These are phyloP conservation scores for Glossophaga mutica DNA, from an alignment of 2,797 vertebrate species.

Conservation along the genomic window DNA sequence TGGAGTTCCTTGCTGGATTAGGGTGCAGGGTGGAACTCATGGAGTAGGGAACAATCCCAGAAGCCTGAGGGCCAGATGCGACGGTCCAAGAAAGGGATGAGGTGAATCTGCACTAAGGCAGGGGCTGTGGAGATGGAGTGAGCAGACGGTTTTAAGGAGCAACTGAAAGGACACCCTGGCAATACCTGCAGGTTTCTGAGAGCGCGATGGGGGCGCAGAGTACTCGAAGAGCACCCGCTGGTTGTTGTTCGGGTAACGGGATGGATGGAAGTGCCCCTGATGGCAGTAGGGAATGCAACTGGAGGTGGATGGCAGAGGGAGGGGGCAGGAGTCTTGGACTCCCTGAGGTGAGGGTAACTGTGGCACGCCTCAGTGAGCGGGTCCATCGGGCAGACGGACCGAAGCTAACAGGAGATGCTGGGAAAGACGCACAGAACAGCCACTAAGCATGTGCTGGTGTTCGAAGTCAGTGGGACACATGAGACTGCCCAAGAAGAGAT, in stretches of 20 bases:
- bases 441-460: background rate
- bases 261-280: background rate
- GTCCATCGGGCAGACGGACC: background rate
- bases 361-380: background rate
- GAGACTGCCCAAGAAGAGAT: background rate
- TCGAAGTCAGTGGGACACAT: background rate
- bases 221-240: background rate
- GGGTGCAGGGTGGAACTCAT: fast-evolving
- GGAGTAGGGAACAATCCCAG: too few species aligned
- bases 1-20: background rate
- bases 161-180: background rate
- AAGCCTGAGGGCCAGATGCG: background rate
- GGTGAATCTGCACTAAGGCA: background rate
- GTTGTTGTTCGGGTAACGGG: background rate
- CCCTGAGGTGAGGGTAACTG: fast-evolving
- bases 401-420: background rate
- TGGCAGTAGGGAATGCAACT: fast-evolving
- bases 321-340: background rate
- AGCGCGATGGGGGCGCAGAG: background rate
- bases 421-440: background rate
- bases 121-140: fast-evolving
- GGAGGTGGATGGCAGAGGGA: background rate
- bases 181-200: background rate
- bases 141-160: background rate
- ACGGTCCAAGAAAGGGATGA: background rate